These are phyloP conservation scores for Odocoileus hemionus DNA, from an alignment of 2,113 vertebrate genomes.

Conservation along the genomic window DNA sequence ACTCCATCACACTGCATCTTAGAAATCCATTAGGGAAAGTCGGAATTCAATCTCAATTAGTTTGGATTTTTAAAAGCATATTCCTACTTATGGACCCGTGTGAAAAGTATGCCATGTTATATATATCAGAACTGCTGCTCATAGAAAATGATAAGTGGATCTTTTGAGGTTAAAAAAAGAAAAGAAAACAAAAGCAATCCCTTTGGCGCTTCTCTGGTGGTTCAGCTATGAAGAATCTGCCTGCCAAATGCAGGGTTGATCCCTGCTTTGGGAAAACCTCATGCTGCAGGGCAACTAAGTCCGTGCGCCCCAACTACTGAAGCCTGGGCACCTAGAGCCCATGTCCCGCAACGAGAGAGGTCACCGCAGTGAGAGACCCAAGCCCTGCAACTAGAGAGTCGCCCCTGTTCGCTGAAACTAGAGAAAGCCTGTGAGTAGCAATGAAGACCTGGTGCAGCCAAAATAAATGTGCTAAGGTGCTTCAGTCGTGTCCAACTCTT, in stretches of 20 bases:
- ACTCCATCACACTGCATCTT: not conserved
- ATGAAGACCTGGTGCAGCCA: not conserved
- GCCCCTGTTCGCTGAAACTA: not conserved
- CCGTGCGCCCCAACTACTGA: accelerated
- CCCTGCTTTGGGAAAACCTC: not conserved
- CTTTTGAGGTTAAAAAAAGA: not conserved
- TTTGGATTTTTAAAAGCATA: not conserved
- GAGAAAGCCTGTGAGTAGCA: not conserved
- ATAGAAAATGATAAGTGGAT: not conserved
- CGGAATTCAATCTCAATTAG: not conserved
- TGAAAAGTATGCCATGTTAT: accelerated
- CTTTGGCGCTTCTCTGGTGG: not conserved
- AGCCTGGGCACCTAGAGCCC: not conserved
- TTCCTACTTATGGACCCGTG: not conserved
- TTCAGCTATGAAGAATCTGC: not conserved
- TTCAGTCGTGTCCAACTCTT: not conserved
- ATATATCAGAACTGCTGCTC: not conserved
- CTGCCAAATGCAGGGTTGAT: not conserved
- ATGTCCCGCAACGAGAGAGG: accelerated
- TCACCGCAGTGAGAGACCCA: accelerated
- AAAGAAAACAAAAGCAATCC: not conserved
- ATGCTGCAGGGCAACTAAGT: not conserved
- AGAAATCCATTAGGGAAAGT: not conserved
- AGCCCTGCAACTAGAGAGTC: accelerated
- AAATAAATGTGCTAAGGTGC: not conserved